Evolutionary conservation across 2,113 vertebrate species (phyloP).

Genomic region (Odocoileus hemionus): DNA sequence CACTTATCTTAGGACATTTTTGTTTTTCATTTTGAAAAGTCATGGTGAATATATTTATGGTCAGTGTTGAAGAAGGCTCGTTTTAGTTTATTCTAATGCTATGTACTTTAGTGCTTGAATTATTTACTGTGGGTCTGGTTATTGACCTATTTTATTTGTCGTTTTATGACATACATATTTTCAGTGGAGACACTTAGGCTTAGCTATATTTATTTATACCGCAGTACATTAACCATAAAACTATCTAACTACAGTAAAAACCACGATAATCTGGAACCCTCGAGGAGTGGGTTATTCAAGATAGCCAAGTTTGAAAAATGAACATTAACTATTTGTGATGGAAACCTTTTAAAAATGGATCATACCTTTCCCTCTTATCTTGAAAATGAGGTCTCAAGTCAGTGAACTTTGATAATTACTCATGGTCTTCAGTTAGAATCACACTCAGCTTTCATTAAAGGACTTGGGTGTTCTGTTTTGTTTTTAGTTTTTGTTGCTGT

Average conservation of each 20-base stretch:
- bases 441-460: neutral
- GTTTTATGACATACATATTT: slow-evolving; percentile 63
- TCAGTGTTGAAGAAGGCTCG: neutral
- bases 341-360: neutral
- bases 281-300: neutral
- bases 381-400: neutral
- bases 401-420: neutral
- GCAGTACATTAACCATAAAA: slow-evolving; percentile 57
- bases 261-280: slow-evolving; percentile 20
- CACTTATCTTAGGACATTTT: neutral
- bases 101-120: slow-evolving; percentile 22
- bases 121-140: slow-evolving; percentile 38
- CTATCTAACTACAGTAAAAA: slow-evolving; percentile 55
- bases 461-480: neutral
- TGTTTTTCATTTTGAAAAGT: slow-evolving; percentile 11
- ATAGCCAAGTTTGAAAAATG: slow-evolving; percentile 30
- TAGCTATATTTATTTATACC: slow-evolving; percentile 58
- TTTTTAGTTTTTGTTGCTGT: neutral
- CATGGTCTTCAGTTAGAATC: neutral
- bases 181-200: slow-evolving; percentile 47
- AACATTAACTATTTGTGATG: slow-evolving; percentile 12
- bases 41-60: neutral
- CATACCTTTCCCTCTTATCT: neutral
- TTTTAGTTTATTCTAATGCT: slow-evolving; percentile 34
- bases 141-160: slow-evolving; percentile 49